Evolutionary conservation across 2,888 invertebrate genomes (phyloP), one percentile per base, ranked within the genome.

Genomic region (Leptinotarsa rubiginosa): DNA sequence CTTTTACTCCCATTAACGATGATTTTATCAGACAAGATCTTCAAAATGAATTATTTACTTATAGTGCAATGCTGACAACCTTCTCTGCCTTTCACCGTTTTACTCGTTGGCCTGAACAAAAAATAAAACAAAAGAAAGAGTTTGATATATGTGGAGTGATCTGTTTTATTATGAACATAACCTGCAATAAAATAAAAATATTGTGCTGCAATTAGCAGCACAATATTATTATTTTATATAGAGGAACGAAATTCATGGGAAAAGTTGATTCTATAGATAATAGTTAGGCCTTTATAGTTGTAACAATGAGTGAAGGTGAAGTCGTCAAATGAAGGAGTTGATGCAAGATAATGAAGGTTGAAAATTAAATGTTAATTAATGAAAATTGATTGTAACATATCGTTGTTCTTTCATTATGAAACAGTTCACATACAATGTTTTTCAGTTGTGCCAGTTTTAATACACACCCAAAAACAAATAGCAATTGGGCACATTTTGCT

Each of bases 1-100:
- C 70, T 70, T 70, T 70, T 70, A 70, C 70, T 70, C 65, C 65
- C 52, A 70, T 70, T 20, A 65, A 65, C 65, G 65, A 12, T 70
- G 70, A 65, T 65, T 41, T 41, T 65, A 70, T 70, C 70, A 54
- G 65, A 70, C 31, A 52, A 70, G 65, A 65, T 70, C 70, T 52
- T 65, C 47, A 52, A 54, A 50, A 70, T 70, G 54, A 70, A 70
- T 70, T 65, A 65, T 70, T 18, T 22, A 41, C 65, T 31, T 31
- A 2, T 10, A 65, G 31, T 50, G 64, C 49, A 70, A 22, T 70
- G 25, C 50, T 47, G 31, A 54, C 41, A 20, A 69, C 50, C 62
- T 20, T 59, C 18, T 49, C 31, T 64, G 31, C 70, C 70, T 70
- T 70, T 70, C 70, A 70, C 70, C 54, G 65, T 25, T 56, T 56